These are phyloP conservation scores for Theristicus caerulescens DNA, from an alignment of 2,113 vertebrate species.

Conservation along the genomic window DNA sequence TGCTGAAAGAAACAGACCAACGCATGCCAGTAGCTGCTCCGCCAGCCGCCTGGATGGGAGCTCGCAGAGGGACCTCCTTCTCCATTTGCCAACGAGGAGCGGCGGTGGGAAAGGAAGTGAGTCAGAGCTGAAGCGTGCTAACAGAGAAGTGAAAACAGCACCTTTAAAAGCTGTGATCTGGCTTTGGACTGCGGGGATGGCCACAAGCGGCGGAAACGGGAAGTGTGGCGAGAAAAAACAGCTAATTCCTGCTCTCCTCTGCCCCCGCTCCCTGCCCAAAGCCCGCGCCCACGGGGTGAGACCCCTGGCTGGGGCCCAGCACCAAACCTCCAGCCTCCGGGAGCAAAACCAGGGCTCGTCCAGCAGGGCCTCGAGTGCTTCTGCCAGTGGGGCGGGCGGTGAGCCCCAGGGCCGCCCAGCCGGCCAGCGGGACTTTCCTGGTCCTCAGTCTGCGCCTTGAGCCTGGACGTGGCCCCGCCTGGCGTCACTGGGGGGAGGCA, in stretches of 20 bases:
- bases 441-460: not conserved
- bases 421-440: too few relatives aligned
- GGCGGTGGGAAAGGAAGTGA: conserved; percentile 43
- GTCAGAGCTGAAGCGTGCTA: conserved; percentile 10
- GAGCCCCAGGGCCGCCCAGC: accelerated
- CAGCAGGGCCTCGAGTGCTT: accelerated
- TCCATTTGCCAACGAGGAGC: not conserved
- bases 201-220: not conserved
- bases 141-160: not conserved
- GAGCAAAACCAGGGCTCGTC: accelerated
- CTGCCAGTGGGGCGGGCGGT: accelerated
- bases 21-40: not conserved
- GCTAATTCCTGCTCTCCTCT: not conserved
- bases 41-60: not conserved
- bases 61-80: not conserved
- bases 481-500: not conserved
- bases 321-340: not conserved
- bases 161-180: not conserved
- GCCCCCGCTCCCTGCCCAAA: not conserved
- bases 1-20: not conserved
- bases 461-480: not conserved
- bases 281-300: accelerated
- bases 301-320: not conserved
- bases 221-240: not conserved
- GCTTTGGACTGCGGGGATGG: not conserved